Conservation (phyloP, 2,888 invertebrate genomes). For the Magallana nippona region DNA sequence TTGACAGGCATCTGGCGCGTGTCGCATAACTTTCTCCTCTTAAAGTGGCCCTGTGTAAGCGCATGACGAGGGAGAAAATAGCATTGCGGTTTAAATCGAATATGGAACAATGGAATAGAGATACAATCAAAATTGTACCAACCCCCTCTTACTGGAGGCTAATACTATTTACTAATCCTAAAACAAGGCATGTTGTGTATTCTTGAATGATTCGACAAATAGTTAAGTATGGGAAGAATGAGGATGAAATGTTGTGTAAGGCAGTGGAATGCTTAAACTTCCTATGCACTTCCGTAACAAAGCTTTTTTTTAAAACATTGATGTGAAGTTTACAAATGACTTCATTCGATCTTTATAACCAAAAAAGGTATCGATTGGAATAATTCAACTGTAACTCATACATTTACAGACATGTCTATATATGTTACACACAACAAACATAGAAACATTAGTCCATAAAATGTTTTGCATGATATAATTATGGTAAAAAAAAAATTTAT, state of each 20-base stretch:
- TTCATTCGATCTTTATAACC: too few species aligned
- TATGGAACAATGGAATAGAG: not conserved
- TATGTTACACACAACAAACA: too few species aligned
- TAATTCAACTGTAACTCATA: too few species aligned
- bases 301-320: too few species aligned
- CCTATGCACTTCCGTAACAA: not conserved
- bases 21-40: slow-evolving; percentile 28
- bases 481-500: too few species aligned
- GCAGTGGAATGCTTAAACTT: not conserved
- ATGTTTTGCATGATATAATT: too few species aligned
- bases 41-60: not conserved
- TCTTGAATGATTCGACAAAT: not conserved
- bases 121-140: slow-evolving; percentile 16
- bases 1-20: slow-evolving; percentile 31
- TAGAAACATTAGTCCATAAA: too few species aligned
- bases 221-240: not conserved
- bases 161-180: not conserved
- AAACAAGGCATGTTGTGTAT: not conserved
- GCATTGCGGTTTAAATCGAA: not conserved
- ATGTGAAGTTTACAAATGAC: too few species aligned
- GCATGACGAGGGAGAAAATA: not conserved
- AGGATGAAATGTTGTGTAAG: not conserved
- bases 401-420: too few species aligned
- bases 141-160: not conserved
- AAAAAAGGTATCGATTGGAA: too few species aligned